phyloP scores from a whole-genome alignment of 2,113 vertebrate species.

The Bothrops jararaca region DNA sequence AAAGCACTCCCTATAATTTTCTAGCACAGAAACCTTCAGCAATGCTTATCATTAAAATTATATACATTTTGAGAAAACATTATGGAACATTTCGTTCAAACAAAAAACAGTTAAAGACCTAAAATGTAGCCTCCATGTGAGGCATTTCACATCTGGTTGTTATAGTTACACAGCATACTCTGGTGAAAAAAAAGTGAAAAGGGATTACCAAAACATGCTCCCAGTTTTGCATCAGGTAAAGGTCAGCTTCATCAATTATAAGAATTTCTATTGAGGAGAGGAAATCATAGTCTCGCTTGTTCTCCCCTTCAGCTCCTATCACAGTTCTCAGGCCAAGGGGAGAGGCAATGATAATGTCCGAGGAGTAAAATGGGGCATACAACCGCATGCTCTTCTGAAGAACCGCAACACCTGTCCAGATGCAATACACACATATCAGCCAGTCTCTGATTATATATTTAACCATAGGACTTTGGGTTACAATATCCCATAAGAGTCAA shows the following conservation, averaged over 20 bases:
- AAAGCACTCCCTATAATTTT: not conserved
- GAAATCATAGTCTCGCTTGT: slow-evolving; percentile 92
- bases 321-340: slow-evolving; percentile 91
- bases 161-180: not conserved
- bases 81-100: not conserved
- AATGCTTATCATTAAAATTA: not conserved
- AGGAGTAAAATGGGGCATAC: slow-evolving; percentile 94
- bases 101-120: not conserved
- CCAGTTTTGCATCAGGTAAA: slow-evolving; percentile 99
- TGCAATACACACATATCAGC: not conserved
- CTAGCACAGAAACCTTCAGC: not conserved
- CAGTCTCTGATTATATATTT: not conserved
- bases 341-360: slow-evolving; percentile 93
- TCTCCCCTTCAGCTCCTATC: slow-evolving; percentile 87
- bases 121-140: not conserved
- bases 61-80: not conserved
- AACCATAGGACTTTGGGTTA: not conserved
- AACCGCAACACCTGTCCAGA: slow-evolving; percentile 80
- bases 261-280: slow-evolving; percentile 93
- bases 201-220: slow-evolving; percentile 88
- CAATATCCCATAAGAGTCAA: not conserved
- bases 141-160: not conserved
- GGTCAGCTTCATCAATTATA: slow-evolving; percentile 90
- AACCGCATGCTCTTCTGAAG: slow-evolving; percentile 87
- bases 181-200: not conserved